These are phyloP conservation scores for Smutsia gigantea DNA, from an alignment of 2,797 vertebrate species.

Conservation along the genomic window DNA sequence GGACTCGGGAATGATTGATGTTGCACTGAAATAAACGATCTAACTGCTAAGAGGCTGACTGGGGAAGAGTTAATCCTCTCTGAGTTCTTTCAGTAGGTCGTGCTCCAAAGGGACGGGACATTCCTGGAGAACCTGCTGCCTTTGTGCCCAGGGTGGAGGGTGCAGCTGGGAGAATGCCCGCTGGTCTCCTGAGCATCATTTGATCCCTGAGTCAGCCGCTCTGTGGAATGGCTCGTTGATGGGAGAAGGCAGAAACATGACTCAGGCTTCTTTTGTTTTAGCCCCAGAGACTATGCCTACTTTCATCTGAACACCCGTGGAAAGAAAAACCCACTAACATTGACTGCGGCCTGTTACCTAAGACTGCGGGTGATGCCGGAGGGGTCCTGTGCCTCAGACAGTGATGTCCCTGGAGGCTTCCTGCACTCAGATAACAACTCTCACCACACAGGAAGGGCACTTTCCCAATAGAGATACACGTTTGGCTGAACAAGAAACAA, in stretches of 20 bases:
- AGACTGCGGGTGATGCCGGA: not conserved
- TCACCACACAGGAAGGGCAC: not conserved
- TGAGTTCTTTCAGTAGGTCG: not conserved
- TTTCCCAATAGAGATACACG: not conserved
- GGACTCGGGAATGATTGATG: not conserved
- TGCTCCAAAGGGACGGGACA: no score
- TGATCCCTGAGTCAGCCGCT: fast-evolving
- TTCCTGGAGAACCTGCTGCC: not conserved
- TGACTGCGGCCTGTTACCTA: not conserved
- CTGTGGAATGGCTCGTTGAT: not conserved
- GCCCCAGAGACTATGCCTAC: not conserved
- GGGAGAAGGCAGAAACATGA: not conserved
- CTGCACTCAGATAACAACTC: not conserved
- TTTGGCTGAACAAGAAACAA: not conserved
- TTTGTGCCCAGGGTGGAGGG: not conserved
- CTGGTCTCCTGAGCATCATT: no score
- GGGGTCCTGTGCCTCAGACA: not conserved
- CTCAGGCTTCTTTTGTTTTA: not conserved
- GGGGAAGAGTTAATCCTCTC: not conserved
- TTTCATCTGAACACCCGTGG: not conserved
- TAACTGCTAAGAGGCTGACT: not conserved
- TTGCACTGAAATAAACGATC: not conserved
- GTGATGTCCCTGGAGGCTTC: not conserved
- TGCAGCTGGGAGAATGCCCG: not conserved
- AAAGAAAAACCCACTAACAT: not conserved